Evolutionary conservation across 2,797 vertebrate species (phyloP).

Genomic region (Heterohyrax brucei): DNA sequence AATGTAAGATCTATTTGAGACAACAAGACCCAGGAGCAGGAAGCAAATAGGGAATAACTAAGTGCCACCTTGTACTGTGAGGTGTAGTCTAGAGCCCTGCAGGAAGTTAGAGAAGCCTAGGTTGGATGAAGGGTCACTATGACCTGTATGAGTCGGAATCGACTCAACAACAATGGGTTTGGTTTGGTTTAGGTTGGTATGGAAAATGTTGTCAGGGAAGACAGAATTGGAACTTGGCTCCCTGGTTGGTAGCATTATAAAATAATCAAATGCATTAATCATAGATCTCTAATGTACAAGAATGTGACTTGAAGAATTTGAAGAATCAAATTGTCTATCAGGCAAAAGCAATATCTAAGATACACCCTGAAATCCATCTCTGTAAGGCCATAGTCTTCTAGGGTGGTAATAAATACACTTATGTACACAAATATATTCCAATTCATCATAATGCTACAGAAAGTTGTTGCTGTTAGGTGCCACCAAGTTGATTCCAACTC

Average conservation of each 20-base stretch:
- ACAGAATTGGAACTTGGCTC: neutral
- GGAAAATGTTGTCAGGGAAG: neutral
- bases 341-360: conserved; percentile 10
- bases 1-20: conserved; percentile 30
- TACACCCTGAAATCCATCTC: neutral
- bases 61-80: neutral
- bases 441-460: neutral
- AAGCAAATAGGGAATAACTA: neutral
- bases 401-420: neutral
- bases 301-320: neutral
- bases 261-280: neutral
- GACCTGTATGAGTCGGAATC: too few species aligned
- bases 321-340: conserved; percentile 35
- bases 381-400: conserved; percentile 14
- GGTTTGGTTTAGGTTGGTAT: too few species aligned
- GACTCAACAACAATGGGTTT: too few species aligned
- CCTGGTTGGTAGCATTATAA: neutral
- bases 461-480: neutral
- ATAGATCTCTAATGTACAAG: neutral
- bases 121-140: too few species aligned
- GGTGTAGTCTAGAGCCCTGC: neutral
- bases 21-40: neutral
- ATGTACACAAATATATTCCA: neutral
- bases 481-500: neutral
- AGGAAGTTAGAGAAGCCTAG: conserved; percentile 7